Conservation (phyloP, 2,888 invertebrate species). For the Dilophus febrilis region DNA sequence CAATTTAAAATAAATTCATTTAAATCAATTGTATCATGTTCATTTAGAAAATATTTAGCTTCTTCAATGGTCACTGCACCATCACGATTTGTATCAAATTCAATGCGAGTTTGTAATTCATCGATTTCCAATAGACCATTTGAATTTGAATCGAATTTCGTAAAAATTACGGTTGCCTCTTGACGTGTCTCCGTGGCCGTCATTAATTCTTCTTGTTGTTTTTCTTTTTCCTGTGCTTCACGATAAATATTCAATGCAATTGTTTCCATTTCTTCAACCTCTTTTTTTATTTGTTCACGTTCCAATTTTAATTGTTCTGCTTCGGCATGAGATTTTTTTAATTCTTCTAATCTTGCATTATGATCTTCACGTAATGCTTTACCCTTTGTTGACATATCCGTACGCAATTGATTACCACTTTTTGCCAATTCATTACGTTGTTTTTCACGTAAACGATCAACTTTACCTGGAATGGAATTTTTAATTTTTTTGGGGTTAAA, state of each 20-base stretch:
- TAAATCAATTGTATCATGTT: slow-evolving; percentile 45
- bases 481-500: too few species aligned
- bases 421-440: slow-evolving; percentile 53
- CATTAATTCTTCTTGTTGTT: slow-evolving; percentile 37
- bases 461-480: slow-evolving; percentile 22
- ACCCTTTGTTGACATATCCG: slow-evolving; percentile 59
- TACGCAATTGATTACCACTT: slow-evolving; percentile 58
- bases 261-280: slow-evolving; percentile 55
- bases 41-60: slow-evolving; percentile 55
- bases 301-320: slow-evolving; percentile 67
- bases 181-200: slow-evolving; percentile 37
- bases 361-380: slow-evolving; percentile 57
- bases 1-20: slow-evolving; percentile 48
- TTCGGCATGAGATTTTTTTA: slow-evolving; percentile 55
- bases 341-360: slow-evolving; percentile 46
- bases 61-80: slow-evolving; percentile 80
- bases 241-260: slow-evolving; percentile 61
- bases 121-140: slow-evolving; percentile 53
- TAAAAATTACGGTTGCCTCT: slow-evolving; percentile 59
- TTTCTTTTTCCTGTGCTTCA: slow-evolving; percentile 46
- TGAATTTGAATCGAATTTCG: slow-evolving; percentile 59
- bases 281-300: slow-evolving; percentile 52
- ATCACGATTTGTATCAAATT: slow-evolving; percentile 80
- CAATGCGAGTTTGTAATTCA: slow-evolving; percentile 51
- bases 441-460: slow-evolving; percentile 56